These are phyloP conservation scores for Macrosoma leucophasiata DNA, from an alignment of 2,888 invertebrate species.

Conservation along the genomic window DNA sequence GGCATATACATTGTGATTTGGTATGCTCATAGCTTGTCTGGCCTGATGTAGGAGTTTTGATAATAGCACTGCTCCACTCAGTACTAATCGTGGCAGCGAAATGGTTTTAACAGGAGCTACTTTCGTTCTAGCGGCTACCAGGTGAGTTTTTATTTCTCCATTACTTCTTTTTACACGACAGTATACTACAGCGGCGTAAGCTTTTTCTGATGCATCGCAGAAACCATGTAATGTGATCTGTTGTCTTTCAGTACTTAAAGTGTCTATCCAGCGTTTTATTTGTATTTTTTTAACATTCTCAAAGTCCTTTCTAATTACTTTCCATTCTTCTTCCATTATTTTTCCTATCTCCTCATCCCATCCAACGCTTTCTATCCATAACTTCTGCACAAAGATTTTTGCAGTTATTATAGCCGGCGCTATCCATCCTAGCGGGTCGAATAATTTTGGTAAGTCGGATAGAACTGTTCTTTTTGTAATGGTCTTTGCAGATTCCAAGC, in stretches of 20 bases:
- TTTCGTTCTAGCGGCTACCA: slow-evolving; percentile 27
- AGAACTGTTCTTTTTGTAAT: slow-evolving; percentile 29
- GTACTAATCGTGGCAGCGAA: slow-evolving; percentile 26
- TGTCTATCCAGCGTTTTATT: slow-evolving; percentile 14
- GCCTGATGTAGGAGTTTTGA: slow-evolving; percentile 23
- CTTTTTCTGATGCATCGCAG: slow-evolving; percentile 24
- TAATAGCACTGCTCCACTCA: slow-evolving; percentile 25
- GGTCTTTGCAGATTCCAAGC: slow-evolving; percentile 7
- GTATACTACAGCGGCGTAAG: slow-evolving; percentile 27
- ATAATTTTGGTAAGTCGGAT: slow-evolving; percentile 21
- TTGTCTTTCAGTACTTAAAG: slow-evolving; percentile 5
- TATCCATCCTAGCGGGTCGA: slow-evolving; percentile 28
- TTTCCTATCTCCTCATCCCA: slow-evolving; percentile 15
- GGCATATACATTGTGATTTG: slow-evolving; percentile 12
- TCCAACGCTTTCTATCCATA: slow-evolving; percentile 19
- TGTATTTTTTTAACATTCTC: slow-evolving; percentile 9
- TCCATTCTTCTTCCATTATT: slow-evolving; percentile 15
- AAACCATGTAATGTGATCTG: slow-evolving; percentile 16
- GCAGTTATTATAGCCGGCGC: slow-evolving; percentile 25
- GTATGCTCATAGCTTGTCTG: slow-evolving; percentile 22
- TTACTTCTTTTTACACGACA: slow-evolving; percentile 12
- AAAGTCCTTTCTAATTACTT: slow-evolving; percentile 7
- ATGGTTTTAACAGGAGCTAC: slow-evolving; percentile 30
- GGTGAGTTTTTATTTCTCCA: slow-evolving; percentile 13
- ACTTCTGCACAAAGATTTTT: slow-evolving; percentile 27